These are phyloP conservation scores for Mareca penelope DNA, from an alignment of 2,797 vertebrate genomes.

Conservation along the genomic window DNA sequence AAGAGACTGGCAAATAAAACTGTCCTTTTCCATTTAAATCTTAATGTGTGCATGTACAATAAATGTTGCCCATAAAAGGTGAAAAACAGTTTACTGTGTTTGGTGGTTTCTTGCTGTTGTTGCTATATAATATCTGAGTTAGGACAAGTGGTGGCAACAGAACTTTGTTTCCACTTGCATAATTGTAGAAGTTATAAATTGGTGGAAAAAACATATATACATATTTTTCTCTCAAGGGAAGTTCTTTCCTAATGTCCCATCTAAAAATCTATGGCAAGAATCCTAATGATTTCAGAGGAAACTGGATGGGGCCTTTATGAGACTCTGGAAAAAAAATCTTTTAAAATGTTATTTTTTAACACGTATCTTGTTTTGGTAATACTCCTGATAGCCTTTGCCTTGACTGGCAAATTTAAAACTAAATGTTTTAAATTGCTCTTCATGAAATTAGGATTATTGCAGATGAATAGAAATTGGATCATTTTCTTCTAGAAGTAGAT, in stretches of 20 bases:
- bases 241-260: not conserved
- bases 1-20: not conserved
- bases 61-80: not conserved
- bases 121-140: not conserved
- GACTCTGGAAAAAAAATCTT: not conserved
- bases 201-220: not conserved
- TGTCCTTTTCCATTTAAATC: not conserved
- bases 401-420: not conserved
- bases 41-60: fast-evolving
- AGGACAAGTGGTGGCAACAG: constrained; percentile 12
- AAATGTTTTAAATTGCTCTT: not conserved
- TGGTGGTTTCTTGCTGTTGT: not conserved
- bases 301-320: not conserved
- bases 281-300: constrained; percentile 22
- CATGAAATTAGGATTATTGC: not conserved
- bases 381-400: not conserved
- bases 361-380: not conserved
- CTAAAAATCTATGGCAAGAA: not conserved
- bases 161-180: constrained; percentile 40
- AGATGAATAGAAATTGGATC: not conserved
- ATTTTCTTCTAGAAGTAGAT: not conserved
- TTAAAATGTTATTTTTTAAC: not conserved
- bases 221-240: not conserved
- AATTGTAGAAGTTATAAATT: not conserved
- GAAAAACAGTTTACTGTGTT: not conserved